Base-by-base conservation (phyloP, 2,797 vertebrate species). In the Onychomys leucogaster region DNA sequence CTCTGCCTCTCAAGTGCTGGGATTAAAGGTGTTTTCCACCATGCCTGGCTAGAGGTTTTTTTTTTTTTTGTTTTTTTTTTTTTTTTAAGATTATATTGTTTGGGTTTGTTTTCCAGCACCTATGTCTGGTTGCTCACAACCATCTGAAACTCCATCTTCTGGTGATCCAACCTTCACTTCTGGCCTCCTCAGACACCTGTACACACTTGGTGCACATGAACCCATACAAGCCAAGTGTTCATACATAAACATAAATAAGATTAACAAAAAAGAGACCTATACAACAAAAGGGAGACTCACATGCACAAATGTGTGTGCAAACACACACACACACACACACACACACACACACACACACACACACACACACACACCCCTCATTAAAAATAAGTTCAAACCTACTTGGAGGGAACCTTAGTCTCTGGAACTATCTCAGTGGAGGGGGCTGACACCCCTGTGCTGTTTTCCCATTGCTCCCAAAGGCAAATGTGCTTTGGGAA, bases 391-490 rank as follows among this genome's bases (percentile, higher is more conserved):
- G 29, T 63, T 63, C 37, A 84, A 65, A 46, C 16, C 5, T 46
- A 84, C 13, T 5, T 63, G 59, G 82, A 46, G 82, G 59, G 16
- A 25, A 19, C 57, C 1, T 43, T 43, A 29, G 37, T 63, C 37
- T 46, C 59, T 82, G 23, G 23, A 61, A 41, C 55, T 29, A 41
- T n/a, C n/a, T 59, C 32, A 8, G 81, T 21, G 3, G 41, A 84
- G 29, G 61, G 37, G 29, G 37, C 41, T 43, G 73, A 43, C n/a
- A 46, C 41, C 25, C 73, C 23, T 13, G 37, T 97, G 65, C 97
- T 99, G 99, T 99, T 99, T 98, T 99, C 99, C 97, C 98, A 99
- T 98, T 99, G 99, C 94, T 97, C 96, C 8, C 97, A 97, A 41
- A 99, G 99, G 29, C 99, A 97, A 78, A 97, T 94, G 9, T 99